phyloP scores from a whole-genome alignment of 1,140 invertebrate species.

The Polypedilum pembai region DNA sequence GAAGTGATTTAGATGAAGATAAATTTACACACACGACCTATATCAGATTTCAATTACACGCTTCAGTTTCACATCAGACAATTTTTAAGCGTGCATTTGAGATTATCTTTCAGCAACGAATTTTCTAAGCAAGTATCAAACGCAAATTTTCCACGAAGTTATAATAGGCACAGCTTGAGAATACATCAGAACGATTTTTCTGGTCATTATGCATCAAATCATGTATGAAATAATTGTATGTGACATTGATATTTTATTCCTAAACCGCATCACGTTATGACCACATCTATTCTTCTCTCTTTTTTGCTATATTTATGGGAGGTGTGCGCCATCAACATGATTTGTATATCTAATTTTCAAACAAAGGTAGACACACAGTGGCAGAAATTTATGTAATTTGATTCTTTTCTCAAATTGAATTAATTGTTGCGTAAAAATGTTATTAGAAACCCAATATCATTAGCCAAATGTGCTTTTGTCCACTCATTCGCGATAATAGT shows the following conservation, averaged over 20 bases:
- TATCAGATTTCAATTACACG: conserved; percentile 18
- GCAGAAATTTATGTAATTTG: background rate
- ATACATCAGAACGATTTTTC: background rate
- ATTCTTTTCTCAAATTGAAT: conserved; percentile 2
- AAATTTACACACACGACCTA: conserved; percentile 3
- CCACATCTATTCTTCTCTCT: background rate
- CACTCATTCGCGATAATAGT: background rate
- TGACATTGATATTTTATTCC: conserved; percentile 26
- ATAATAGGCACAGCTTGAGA: conserved; percentile 16
- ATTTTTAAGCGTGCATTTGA: background rate
- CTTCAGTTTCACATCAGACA: conserved; percentile 4
- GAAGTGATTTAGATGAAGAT: background rate
- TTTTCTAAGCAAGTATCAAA: background rate
- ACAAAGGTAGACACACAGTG: background rate
- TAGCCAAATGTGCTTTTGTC: background rate
- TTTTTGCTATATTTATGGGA: background rate
- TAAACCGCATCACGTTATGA: conserved; percentile 22
- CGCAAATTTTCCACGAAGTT: conserved; percentile 16
- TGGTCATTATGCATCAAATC: conserved; percentile 26
- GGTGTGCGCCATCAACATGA: conserved; percentile 10
- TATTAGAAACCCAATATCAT: conserved; percentile 10
- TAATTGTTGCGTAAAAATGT: conserved; percentile 7
- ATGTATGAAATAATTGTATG: conserved; percentile 23
- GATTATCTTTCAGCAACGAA: background rate
- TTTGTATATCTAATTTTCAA: background rate